Percentiles rank a stretch among this genome's conserved stretches.
phyloP scores from a whole-genome alignment of 2,888 invertebrate species.

The Maniola hyperantus region DNA sequence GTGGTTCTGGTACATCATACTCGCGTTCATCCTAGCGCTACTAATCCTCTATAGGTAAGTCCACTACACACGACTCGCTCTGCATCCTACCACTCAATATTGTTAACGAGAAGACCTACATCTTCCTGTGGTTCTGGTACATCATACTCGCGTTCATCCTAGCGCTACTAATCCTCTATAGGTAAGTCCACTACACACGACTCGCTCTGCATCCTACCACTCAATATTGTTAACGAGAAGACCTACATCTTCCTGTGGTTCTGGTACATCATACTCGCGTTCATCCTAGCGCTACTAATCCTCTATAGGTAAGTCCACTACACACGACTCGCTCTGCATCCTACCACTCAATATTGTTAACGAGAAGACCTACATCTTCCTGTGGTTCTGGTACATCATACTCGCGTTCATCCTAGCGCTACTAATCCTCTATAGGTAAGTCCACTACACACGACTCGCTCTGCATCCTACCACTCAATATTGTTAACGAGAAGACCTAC shows the following conservation, averaged over 20 bases:
- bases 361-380: conserved; percentile 95
- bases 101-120: conserved; percentile 96
- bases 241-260: conserved; percentile 97
- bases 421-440: conserved; percentile 85
- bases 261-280: conserved; percentile 92
- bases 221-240: conserved; percentile 97
- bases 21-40: conserved; percentile 85
- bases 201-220: conserved; percentile 91
- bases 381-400: conserved; percentile 97
- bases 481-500: conserved; percentile 96
- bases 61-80: conserved; percentile 89
- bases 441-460: conserved; percentile 89
- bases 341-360: conserved; percentile 95
- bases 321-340: conserved; percentile 93
- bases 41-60: conserved; percentile 85
- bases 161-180: conserved; percentile 85
- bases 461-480: conserved; percentile 93
- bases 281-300: conserved; percentile 85
- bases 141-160: conserved; percentile 88
- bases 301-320: conserved; percentile 83
- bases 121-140: conserved; percentile 97
- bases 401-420: conserved; percentile 86
- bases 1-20: conserved; percentile 96
- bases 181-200: conserved; percentile 86
- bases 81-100: conserved; percentile 95